phyloP scores from a whole-genome alignment of 1,140 invertebrate species.

The Drosophila subobscura region DNA sequence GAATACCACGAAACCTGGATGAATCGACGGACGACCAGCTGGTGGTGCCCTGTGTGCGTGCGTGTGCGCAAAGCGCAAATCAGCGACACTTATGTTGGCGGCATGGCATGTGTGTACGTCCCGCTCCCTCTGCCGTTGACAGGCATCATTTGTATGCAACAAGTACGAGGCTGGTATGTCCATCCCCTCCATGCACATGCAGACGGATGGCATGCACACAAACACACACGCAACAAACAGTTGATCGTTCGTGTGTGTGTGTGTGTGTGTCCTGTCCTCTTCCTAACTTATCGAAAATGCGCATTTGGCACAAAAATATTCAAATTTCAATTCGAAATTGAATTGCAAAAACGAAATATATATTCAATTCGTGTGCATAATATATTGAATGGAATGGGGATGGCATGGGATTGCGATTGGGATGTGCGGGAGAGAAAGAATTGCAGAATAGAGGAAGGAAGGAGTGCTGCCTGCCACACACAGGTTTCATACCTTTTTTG shows the following conservation, averaged over 20 bases:
- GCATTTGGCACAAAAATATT: too few species aligned
- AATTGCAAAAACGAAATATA: too few species aligned
- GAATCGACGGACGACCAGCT: slow-evolving; percentile 47
- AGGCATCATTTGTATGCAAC: slow-evolving; percentile 71
- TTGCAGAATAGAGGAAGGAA: not conserved
- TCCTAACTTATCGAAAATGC: too few species aligned
- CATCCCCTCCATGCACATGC: slow-evolving; percentile 16
- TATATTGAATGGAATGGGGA: too few species aligned
- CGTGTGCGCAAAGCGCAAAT: not conserved
- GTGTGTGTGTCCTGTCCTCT: too few species aligned
- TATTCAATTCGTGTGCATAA: too few species aligned
- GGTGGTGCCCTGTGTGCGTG: slow-evolving; percentile 12
- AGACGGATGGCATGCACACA: not conserved
- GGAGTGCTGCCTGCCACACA: not conserved
- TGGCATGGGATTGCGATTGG: too few species aligned
- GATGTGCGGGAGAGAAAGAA: not conserved
- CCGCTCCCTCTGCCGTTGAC: slow-evolving; percentile 9
- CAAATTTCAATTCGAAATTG: too few species aligned
- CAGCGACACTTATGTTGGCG: slow-evolving; percentile 4
- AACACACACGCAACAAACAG: not conserved
- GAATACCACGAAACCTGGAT: slow-evolving; percentile 15
- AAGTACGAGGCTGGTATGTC: slow-evolving; percentile 51
- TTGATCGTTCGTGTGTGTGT: too few species aligned
- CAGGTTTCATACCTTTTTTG: slow-evolving; percentile 76
- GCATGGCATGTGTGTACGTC: too few species aligned